Conservation (phyloP, 2,888 invertebrate genomes). For the Acanthosepion pharaonis region DNA sequence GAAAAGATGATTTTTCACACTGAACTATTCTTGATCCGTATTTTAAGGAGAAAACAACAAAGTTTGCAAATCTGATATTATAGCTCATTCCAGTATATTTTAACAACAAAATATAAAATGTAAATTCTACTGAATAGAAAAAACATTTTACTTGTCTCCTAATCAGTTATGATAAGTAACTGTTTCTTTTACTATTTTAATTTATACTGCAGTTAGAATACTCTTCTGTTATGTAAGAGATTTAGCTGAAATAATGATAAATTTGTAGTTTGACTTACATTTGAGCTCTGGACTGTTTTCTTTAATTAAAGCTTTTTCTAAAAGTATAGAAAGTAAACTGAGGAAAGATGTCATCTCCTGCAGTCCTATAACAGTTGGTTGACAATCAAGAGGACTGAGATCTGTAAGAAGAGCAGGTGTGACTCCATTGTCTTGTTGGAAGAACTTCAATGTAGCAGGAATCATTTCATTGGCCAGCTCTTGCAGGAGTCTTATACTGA, state of each 20-base stretch:
- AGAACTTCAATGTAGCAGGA: constrained; percentile 68
- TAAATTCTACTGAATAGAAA: too few species aligned
- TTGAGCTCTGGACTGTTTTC: not conserved
- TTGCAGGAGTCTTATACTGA: constrained; percentile 68
- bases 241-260: not conserved
- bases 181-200: too few species aligned
- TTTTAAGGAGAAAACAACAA: too few species aligned
- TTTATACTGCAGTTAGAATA: too few species aligned
- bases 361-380: constrained; percentile 63
- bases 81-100: too few species aligned
- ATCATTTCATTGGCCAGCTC: constrained; percentile 69
- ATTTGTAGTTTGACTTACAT: not conserved
- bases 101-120: too few species aligned
- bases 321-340: constrained; percentile 66
- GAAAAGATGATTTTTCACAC: too few species aligned
- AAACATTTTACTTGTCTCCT: too few species aligned
- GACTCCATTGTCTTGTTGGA: constrained; percentile 60
- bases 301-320: constrained; percentile 60
- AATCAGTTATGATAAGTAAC: too few species aligned
- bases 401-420: constrained; percentile 63
- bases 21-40: too few species aligned
- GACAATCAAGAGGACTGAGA: constrained; percentile 54
- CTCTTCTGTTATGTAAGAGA: too few species aligned
- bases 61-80: too few species aligned
- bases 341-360: constrained; percentile 69